Conservation (phyloP, 2,888 invertebrate genomes). For the Ormyrus rosae region DNA sequence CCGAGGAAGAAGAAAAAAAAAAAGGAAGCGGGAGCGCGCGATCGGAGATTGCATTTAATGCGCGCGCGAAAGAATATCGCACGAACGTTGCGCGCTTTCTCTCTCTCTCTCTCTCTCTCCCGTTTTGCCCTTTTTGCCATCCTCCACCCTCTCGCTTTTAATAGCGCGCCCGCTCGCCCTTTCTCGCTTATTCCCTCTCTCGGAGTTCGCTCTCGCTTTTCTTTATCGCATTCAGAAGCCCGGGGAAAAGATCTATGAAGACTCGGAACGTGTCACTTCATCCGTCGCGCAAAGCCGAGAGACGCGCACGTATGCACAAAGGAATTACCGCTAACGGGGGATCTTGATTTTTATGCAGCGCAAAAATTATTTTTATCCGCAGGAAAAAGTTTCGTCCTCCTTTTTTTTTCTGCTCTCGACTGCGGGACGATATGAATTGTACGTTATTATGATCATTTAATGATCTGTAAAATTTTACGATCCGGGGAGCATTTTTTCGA, state of each 20-base stretch:
- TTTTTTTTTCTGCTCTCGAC: background rate
- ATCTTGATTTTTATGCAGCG: slow-evolving; percentile 6
- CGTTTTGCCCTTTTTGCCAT: background rate
- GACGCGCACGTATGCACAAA: background rate
- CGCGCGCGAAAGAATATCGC: slow-evolving; percentile 29
- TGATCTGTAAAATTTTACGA: no score
- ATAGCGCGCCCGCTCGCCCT: background rate
- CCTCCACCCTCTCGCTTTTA: background rate
- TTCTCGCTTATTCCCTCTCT: slow-evolving; percentile 7
- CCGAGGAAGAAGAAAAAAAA: background rate
- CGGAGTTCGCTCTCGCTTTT: background rate
- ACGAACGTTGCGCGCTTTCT: background rate
- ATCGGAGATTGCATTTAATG: slow-evolving; percentile 69
- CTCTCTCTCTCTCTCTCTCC: background rate
- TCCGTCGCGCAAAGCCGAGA: background rate
- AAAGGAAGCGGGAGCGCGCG: slow-evolving; percentile 45
- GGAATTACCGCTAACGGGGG: background rate
- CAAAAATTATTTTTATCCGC: background rate
- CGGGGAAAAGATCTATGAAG: background rate
- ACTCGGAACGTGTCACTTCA: slow-evolving; percentile 24
- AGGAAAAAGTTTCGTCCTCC: no score
- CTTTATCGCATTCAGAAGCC: slow-evolving; percentile 15
- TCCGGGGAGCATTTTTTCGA: no score
- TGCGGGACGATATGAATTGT: background rate
- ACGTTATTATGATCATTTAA: no score